Evolutionary conservation across 2,888 invertebrate species (phyloP).

Genomic region (Pseudolycoriella hygida): DNA sequence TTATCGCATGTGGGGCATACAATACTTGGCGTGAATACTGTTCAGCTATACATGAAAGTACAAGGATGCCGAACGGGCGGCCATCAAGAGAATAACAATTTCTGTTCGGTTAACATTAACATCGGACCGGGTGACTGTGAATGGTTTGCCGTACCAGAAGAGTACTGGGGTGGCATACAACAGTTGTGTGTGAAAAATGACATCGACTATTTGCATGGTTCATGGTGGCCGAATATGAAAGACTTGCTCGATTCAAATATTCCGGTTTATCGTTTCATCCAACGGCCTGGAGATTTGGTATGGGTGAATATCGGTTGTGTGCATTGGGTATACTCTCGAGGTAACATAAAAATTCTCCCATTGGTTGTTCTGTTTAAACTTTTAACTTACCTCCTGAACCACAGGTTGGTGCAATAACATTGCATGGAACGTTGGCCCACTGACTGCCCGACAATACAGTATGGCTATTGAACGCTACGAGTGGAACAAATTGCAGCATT

Average conservation of each 20-base stretch:
- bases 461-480: slow-evolving; percentile 92
- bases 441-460: slow-evolving; percentile 83
- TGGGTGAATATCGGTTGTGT: slow-evolving; percentile 97
- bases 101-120: slow-evolving; percentile 97
- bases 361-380: no score
- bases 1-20: slow-evolving; percentile 96
- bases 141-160: slow-evolving; percentile 97
- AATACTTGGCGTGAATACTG: slow-evolving; percentile 98
- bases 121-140: slow-evolving; percentile 99
- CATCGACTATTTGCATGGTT: slow-evolving; percentile 89
- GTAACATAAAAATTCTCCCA: no score
- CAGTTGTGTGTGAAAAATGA: slow-evolving; percentile 85
- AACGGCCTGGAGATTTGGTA: slow-evolving; percentile 94
- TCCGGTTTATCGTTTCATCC: slow-evolving; percentile 89
- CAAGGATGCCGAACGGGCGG: slow-evolving; percentile 85
- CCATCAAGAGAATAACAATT: slow-evolving; percentile 98
- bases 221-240: slow-evolving; percentile 96
- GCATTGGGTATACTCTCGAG: slow-evolving; percentile 82
- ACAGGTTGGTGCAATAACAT: slow-evolving; percentile 98
- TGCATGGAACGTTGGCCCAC: slow-evolving; percentile 98
- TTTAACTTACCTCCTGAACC: no score
- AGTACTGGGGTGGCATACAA: slow-evolving; percentile 94
- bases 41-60: slow-evolving; percentile 98
- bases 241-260: slow-evolving; percentile 90
- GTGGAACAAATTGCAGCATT: slow-evolving; percentile 94